phyloP scores from a whole-genome alignment of 37 sponge, comb jelly and placozoan species.

The Axinella damicornis region DNA sequence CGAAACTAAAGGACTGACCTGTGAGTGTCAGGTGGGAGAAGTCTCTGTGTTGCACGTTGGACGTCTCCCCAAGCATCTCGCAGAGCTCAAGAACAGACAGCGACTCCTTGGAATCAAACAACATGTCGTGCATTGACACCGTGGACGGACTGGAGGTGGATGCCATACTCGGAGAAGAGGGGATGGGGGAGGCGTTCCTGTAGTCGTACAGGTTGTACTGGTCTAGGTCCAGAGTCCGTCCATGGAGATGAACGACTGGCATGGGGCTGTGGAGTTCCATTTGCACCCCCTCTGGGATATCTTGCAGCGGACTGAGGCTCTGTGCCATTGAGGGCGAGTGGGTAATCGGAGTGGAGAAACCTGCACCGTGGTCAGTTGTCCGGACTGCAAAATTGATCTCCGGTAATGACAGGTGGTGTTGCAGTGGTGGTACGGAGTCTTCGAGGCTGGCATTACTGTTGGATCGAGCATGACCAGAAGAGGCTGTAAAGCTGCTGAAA shows the following conservation, averaged over 20 bases:
- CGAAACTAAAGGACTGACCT: too few relatives aligned
- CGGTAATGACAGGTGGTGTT: neutral
- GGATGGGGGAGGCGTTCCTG: slow-evolving; percentile 22
- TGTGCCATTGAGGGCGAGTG: neutral
- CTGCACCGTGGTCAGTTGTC: neutral
- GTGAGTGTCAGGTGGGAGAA: slow-evolving; percentile 61
- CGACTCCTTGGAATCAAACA: slow-evolving; percentile 40
- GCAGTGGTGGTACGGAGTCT: neutral
- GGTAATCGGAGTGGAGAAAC: neutral
- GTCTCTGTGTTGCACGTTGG: slow-evolving; percentile 49
- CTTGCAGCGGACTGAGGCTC: neutral
- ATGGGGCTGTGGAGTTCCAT: neutral
- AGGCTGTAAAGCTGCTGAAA: too few relatives aligned
- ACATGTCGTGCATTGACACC: slow-evolving; percentile 16
- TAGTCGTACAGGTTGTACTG: neutral
- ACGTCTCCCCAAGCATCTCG: slow-evolving; percentile 69
- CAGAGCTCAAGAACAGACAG: slow-evolving; percentile 66
- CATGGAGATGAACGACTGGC: neutral
- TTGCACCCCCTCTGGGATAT: slow-evolving; percentile 42
- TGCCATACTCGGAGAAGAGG: slow-evolving; percentile 50
- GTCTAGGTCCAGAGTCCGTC: neutral
- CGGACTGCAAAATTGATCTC: neutral
- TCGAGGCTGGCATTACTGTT: neutral
- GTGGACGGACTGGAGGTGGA: slow-evolving; percentile 54
- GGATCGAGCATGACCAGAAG: too few relatives aligned